These are phyloP conservation scores for Lordiphosa andalusiaca DNA, from an alignment of 2,888 invertebrate species.

Conservation along the genomic window DNA sequence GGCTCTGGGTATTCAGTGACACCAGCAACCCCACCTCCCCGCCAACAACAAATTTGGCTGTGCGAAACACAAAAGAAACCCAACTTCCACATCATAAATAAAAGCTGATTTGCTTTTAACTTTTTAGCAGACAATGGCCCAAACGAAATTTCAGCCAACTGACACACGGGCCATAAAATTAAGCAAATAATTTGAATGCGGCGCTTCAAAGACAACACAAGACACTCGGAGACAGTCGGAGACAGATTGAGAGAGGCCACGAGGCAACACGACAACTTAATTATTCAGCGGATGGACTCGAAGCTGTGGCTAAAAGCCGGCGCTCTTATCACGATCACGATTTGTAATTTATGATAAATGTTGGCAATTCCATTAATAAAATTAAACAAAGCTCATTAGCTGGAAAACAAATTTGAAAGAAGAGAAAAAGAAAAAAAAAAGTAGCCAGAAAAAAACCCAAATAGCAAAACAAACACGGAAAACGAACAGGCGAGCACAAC, in stretches of 20 bases:
- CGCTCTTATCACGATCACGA: slow-evolving; percentile 71
- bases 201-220: slow-evolving; percentile 27
- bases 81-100: slow-evolving; percentile 57
- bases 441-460: no score
- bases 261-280: slow-evolving; percentile 64
- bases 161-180: slow-evolving; percentile 54
- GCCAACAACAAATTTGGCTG: neutral
- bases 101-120: slow-evolving; percentile 58
- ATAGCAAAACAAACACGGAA: no score
- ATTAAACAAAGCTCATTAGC: slow-evolving; percentile 73
- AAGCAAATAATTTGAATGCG: slow-evolving; percentile 53
- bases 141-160: slow-evolving; percentile 25
- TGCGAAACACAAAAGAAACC: slow-evolving; percentile 20
- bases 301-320: slow-evolving; percentile 13
- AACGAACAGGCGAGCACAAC: no score
- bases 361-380: slow-evolving; percentile 76
- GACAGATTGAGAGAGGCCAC: slow-evolving; percentile 21
- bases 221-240: neutral
- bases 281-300: slow-evolving; percentile 50
- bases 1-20: slow-evolving; percentile 2
- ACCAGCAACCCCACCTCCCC: neutral
- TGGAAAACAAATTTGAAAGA: slow-evolving; percentile 45
- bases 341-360: slow-evolving; percentile 74
- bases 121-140: slow-evolving; percentile 36
- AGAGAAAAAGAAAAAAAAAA: slow-evolving; percentile 25